A percentile compares a stretch with the other conserved stretches of the same genome.
These are phyloP conservation scores for Lasiommata megera DNA, from an alignment of 2,888 invertebrate species.

Conservation along the genomic window DNA sequence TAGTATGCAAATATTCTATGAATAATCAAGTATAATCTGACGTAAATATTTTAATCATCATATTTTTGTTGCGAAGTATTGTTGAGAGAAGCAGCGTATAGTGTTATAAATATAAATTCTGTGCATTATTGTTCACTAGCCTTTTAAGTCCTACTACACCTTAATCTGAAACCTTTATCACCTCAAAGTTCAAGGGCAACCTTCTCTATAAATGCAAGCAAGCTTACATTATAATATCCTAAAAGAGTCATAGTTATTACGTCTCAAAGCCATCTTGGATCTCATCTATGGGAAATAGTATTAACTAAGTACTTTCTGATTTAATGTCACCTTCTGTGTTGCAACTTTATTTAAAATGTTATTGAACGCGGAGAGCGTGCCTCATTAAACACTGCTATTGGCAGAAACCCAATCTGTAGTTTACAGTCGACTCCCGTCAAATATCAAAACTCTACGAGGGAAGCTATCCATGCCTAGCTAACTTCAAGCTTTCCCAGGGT, in stretches of 20 bases:
- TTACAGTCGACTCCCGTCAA: slow-evolving; percentile 34
- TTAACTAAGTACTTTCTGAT: background rate
- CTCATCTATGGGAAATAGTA: no score
- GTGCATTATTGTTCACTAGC: no score
- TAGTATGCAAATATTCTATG: background rate
- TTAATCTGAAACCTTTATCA: no score
- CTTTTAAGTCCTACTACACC: no score
- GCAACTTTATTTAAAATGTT: slow-evolving; percentile 11
- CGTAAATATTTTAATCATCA: background rate
- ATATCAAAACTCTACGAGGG: slow-evolving; percentile 60
- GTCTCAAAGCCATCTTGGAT: no score
- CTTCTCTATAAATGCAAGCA: no score
- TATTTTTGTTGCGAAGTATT: background rate
- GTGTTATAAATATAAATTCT: no score
- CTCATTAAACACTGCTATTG: slow-evolving; percentile 16
- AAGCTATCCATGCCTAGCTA: slow-evolving; percentile 64
- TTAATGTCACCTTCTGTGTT: background rate
- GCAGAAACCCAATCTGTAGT: slow-evolving; percentile 29
- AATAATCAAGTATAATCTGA: background rate
- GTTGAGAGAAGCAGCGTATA: no score
- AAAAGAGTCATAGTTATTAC: no score
- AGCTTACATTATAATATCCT: no score
- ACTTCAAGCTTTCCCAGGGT: slow-evolving; percentile 56
- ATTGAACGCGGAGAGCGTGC: background rate
- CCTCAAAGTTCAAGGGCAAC: no score